Conservation (phyloP, 1,140 invertebrate genomes). For the Carposina sasakii region DNA sequence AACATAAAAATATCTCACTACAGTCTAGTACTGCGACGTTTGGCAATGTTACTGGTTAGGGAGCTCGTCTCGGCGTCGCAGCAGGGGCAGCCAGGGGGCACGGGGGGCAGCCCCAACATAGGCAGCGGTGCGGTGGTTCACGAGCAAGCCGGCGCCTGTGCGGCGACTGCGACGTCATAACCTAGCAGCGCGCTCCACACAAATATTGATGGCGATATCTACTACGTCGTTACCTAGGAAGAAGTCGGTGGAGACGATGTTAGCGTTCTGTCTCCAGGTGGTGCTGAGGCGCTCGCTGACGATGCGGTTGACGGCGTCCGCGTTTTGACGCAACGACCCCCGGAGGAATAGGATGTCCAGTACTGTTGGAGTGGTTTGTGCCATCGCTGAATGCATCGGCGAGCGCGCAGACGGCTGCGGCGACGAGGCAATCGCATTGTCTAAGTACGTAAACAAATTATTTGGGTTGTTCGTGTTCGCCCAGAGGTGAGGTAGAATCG, state of each 20-base stretch:
- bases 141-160: neutral
- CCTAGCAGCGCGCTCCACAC: slow-evolving; percentile 50
- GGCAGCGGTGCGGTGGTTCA: slow-evolving; percentile 16
- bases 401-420: slow-evolving; percentile 63
- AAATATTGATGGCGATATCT: slow-evolving; percentile 78
- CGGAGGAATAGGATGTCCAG: slow-evolving; percentile 78
- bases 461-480: slow-evolving; percentile 74
- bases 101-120: slow-evolving; percentile 25
- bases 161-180: slow-evolving; percentile 43
- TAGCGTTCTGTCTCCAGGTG: slow-evolving; percentile 78
- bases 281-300: slow-evolving; percentile 77
- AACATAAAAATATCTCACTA: slow-evolving; percentile 57
- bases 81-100: slow-evolving; percentile 43
- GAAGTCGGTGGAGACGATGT: slow-evolving; percentile 85
- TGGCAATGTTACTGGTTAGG: slow-evolving; percentile 32
- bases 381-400: slow-evolving; percentile 84
- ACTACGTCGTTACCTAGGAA: slow-evolving; percentile 85
- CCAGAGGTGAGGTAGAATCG: slow-evolving; percentile 80
- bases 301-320: slow-evolving; percentile 79
- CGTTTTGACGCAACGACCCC: slow-evolving; percentile 79
- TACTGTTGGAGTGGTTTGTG: slow-evolving; percentile 82
- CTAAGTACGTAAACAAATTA: slow-evolving; percentile 75
- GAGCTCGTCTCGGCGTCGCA: slow-evolving; percentile 26
- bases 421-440: slow-evolving; percentile 47
- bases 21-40: slow-evolving; percentile 24